Base-by-base conservation (phyloP, 2,888 invertebrate genomes). In the Drosophila greeni region DNA sequence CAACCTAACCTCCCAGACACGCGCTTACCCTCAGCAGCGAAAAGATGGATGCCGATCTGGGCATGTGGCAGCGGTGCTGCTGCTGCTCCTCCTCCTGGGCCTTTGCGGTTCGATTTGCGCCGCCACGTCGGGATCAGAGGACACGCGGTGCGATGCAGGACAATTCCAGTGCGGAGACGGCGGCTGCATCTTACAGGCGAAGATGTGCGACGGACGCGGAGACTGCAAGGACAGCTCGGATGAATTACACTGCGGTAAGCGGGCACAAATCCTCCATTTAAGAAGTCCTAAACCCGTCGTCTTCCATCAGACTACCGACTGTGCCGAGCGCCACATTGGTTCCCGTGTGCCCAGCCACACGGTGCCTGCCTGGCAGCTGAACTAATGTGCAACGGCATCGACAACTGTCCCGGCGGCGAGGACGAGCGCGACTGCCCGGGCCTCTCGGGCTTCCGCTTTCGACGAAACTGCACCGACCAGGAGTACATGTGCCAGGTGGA, bases 351-450 rank as follows among this genome's bases (percentile, higher is more conserved):
- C 37, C 82, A 86, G 72, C 73, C 85, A 51, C 91, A 91, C 18
- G 86, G 87, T 14, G 90, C 91, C 33, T 96, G 96, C 87, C 92
- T 96, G 65, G 92, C 94, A 0, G 87, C 88, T 45, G 85, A 89
- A 7, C 93, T 94, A 92, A 89, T 94, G 5, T 96, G 96, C 88
- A 94, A 96, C 88, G 91, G 92, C 14, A 90, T 91, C 49, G 87
- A 89, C 0, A 93, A 94, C 77, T 94, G 94, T 75, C 88, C 90
- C 0, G 93, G 94, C 77, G 92, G 90, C 3, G 92, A 92, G 64
- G 94, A 94, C 79, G 94, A 94, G 76, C 45, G 73, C 14, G 56
- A 85, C 34, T 89, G 88, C 48, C 76, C 72, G 2, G 64, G 58
- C 1, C 67, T 64, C 11, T 49, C 68, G 0, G 53, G 55, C 12